These are phyloP conservation scores for Phrynocephalus versicolor DNA, from an alignment of 2,113 vertebrate genomes.

Conservation along the genomic window DNA sequence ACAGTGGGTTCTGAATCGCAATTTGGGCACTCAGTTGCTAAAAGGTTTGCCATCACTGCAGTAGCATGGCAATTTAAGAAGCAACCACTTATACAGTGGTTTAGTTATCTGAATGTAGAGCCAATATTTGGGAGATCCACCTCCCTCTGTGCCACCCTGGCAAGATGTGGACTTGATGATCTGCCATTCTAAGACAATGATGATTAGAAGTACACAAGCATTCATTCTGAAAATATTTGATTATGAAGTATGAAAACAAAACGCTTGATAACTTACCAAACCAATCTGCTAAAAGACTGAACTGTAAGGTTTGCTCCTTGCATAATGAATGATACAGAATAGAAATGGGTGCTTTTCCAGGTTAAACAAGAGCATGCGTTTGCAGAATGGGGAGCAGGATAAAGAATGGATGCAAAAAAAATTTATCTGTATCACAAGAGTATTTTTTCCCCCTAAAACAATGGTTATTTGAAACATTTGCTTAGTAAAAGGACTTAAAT, in stretches of 20 bases:
- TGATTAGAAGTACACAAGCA: not conserved
- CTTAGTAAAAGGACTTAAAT: slow-evolving; percentile 45
- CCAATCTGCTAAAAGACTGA: slow-evolving; percentile 48
- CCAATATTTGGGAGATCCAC: too few relatives aligned
- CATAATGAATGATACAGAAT: slow-evolving; percentile 42
- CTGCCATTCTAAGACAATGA: too few relatives aligned
- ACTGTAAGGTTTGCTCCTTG: slow-evolving; percentile 16
- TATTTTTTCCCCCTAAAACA: not conserved
- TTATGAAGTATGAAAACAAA: slow-evolving; percentile 34
- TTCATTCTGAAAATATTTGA: not conserved
- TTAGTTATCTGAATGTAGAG: too few relatives aligned
- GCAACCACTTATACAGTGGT: too few relatives aligned
- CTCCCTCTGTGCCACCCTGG: too few relatives aligned
- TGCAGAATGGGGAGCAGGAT: not conserved
- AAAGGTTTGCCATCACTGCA: too few relatives aligned
- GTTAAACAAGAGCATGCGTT: slow-evolving; percentile 7
- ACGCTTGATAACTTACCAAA: slow-evolving; percentile 33
- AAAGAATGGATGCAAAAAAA: slow-evolving; percentile 44
- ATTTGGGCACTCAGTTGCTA: too few relatives aligned
- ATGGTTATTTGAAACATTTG: too few relatives aligned
- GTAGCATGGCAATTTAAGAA: too few relatives aligned
- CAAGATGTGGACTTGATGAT: too few relatives aligned
- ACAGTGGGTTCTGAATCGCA: too few relatives aligned
- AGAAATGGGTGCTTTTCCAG: slow-evolving; percentile 46
- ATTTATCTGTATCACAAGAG: slow-evolving; percentile 40